These are phyloP conservation scores for Chloroceryle inda DNA, from an alignment of 2,797 vertebrate species.

Conservation along the genomic window DNA sequence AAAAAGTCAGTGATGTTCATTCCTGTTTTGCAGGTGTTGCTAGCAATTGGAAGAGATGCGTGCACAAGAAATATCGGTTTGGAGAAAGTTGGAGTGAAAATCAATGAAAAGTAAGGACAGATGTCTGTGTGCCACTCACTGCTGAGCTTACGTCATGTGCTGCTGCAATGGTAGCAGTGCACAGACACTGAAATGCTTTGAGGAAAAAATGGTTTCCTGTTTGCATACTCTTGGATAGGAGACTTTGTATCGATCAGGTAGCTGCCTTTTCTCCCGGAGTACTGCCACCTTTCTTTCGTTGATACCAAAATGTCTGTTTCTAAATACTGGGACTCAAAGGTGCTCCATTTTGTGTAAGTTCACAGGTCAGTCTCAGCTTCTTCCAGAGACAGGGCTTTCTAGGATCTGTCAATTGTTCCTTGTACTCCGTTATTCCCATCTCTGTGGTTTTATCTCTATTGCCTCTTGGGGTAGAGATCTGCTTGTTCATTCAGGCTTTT, in stretches of 20 bases:
- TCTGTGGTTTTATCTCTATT: background rate
- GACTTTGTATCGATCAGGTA: background rate
- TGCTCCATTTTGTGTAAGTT: background rate
- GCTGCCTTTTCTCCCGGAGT: background rate
- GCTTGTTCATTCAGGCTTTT: background rate
- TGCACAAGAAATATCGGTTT: slow-evolving; percentile 85
- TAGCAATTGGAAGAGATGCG: slow-evolving; percentile 85
- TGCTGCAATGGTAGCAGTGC: background rate
- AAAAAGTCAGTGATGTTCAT: background rate
- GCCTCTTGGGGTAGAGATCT: background rate
- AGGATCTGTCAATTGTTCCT: background rate
- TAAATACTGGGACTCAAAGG: background rate
- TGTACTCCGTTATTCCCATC: background rate
- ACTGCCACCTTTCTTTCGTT: background rate
- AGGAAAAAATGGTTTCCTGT: background rate
- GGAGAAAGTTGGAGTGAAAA: slow-evolving; percentile 83
- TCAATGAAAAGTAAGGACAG: slow-evolving; percentile 84
- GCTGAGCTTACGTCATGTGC: background rate
- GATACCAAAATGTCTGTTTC: background rate
- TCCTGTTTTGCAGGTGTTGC: slow-evolving; percentile 82
- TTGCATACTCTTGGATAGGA: background rate
- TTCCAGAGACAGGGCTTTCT: background rate
- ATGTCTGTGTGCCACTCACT: background rate
- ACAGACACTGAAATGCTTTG: background rate
- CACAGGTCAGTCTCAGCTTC: background rate